Evolutionary conservation across 2,797 vertebrate species (phyloP).

Genomic region (Nasua narica): DNA sequence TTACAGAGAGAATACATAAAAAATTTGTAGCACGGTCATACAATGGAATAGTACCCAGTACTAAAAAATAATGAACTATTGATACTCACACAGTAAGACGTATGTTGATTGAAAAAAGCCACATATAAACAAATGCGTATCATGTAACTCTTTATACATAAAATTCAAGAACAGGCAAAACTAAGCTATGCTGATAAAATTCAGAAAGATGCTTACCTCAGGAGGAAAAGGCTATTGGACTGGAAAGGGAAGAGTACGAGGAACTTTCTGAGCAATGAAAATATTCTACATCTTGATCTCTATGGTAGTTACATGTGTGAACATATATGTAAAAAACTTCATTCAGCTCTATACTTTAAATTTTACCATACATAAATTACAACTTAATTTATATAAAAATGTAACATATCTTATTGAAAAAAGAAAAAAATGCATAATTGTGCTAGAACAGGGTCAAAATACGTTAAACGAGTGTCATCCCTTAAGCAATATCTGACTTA

Average conservation of each 20-base stretch:
- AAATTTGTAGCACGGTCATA: neutral
- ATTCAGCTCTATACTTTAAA: constrained; percentile 33
- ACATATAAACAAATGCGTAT: neutral
- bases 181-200: constrained; percentile 11
- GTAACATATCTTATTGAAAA: neutral
- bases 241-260: neutral
- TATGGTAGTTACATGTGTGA: neutral
- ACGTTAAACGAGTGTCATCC: neutral
- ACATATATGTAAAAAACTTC: neutral
- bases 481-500: neutral
- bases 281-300: constrained; percentile 3
- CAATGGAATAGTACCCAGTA: neutral
- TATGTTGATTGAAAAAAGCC: neutral
- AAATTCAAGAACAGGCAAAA: constrained; percentile 41
- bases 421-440: neutral
- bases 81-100: neutral
- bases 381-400: neutral
- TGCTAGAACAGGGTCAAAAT: neutral
- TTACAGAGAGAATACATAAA: neutral
- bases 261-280: constrained; percentile 26
- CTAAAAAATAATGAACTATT: neutral
- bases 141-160: neutral
- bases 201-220: neutral
- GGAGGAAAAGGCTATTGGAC: neutral
- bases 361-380: neutral